These are phyloP conservation scores for Spea bombifrons DNA, from an alignment of 2,113 vertebrate genomes.

Conservation along the genomic window DNA sequence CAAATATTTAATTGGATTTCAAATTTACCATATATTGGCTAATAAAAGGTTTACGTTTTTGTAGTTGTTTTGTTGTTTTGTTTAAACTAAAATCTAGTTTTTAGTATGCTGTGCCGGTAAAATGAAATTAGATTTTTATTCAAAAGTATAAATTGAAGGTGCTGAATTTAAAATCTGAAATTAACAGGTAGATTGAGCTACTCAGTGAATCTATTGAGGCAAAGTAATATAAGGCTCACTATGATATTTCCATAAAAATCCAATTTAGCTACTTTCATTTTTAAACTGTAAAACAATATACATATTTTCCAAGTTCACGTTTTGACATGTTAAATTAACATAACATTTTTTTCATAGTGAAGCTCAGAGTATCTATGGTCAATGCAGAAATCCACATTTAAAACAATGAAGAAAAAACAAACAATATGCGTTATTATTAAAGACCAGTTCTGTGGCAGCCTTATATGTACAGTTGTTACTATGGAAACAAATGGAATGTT, in stretches of 20 bases:
- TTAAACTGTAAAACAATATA: background rate
- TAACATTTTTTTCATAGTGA: background rate
- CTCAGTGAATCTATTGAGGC: constrained; percentile 44
- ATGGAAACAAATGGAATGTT: too few species aligned
- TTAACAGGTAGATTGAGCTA: constrained; percentile 50
- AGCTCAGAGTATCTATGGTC: background rate
- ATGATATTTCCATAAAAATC: constrained; percentile 60
- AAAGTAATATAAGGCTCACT: constrained; percentile 46
- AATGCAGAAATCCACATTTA: too few species aligned
- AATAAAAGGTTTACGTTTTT: constrained; percentile 54
- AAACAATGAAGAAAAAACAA: too few species aligned
- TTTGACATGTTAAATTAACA: background rate
- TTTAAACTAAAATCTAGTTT: background rate
- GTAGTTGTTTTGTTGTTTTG: constrained; percentile 51
- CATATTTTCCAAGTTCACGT: background rate
- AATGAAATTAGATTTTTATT: constrained; percentile 50
- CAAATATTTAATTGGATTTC: background rate
- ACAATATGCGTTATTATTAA: too few species aligned
- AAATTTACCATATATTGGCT: background rate
- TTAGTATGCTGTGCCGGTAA: background rate
- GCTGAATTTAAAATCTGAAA: constrained; percentile 49
- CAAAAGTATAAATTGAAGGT: constrained; percentile 52
- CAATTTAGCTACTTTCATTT: constrained; percentile 53
- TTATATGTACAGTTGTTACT: too few species aligned
- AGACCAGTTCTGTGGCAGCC: too few species aligned